Conservation (phyloP, 2,888 invertebrate species). For the Orchestes rusci region DNA sequence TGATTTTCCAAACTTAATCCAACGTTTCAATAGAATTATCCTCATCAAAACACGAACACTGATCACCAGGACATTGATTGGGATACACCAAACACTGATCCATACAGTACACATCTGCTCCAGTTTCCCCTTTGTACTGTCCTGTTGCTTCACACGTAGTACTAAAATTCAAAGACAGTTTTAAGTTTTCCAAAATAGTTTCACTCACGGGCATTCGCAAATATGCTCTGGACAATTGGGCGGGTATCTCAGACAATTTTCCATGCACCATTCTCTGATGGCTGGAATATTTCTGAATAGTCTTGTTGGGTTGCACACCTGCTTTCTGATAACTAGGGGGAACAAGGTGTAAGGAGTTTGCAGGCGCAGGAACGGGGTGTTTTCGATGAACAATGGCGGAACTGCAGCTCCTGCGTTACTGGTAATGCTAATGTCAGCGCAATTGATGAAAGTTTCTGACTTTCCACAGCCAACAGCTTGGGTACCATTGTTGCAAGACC, state of each 20-base stretch:
- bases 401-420: slow-evolving; percentile 64
- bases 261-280: slow-evolving; percentile 77
- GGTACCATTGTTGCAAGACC: slow-evolving; percentile 75
- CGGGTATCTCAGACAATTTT: slow-evolving; percentile 78
- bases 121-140: slow-evolving; percentile 58
- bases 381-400: slow-evolving; percentile 61
- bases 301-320: slow-evolving; percentile 66
- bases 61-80: slow-evolving; percentile 52
- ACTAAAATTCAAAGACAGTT: slow-evolving; percentile 48
- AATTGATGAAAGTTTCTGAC: slow-evolving; percentile 86
- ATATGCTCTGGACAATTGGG: slow-evolving; percentile 73
- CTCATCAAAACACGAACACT: slow-evolving; percentile 34
- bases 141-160: slow-evolving; percentile 77
- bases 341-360: slow-evolving; percentile 59
- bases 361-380: slow-evolving; percentile 62
- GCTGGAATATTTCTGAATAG: slow-evolving; percentile 63
- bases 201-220: slow-evolving; percentile 78
- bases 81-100: slow-evolving; percentile 78
- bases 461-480: slow-evolving; percentile 84
- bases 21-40: slow-evolving; percentile 12
- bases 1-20: too few species aligned
- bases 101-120: slow-evolving; percentile 79
- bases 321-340: slow-evolving; percentile 72
- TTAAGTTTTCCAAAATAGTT: too few species aligned
- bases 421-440: slow-evolving; percentile 78